Conservation (phyloP, 2,888 invertebrate species). For the Zygaena filipendulae region DNA sequence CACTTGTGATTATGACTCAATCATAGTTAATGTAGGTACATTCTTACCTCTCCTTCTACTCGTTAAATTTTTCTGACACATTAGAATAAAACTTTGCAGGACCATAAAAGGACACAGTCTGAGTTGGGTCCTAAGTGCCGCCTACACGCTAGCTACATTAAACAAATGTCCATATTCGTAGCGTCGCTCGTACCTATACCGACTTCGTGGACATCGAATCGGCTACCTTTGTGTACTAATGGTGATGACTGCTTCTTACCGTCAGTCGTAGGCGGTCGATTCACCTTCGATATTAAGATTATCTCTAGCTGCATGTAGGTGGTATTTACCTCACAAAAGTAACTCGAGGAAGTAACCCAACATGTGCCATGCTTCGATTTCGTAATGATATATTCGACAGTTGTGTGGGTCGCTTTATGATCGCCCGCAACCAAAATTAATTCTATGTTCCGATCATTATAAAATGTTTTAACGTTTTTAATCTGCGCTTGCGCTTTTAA, state of each 20-base stretch:
- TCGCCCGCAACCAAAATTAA: constrained; percentile 1
- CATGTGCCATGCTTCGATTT: constrained; percentile 20
- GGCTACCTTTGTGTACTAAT: constrained; percentile 53
- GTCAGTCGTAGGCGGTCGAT: constrained; percentile 49
- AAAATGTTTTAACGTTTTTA: too few relatives aligned
- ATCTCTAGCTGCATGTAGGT: constrained; percentile 41
- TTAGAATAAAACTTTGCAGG: constrained; percentile 19
- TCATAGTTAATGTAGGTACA: too few relatives aligned
- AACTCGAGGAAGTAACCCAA: constrained; percentile 15
- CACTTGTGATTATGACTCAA: too few relatives aligned
- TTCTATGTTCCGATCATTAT: too few relatives aligned
- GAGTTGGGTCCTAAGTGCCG: constrained; percentile 38
- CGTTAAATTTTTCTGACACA: too few relatives aligned
- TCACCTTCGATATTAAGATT: constrained; percentile 58
- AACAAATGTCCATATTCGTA: constrained; percentile 61
- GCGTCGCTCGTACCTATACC: constrained; percentile 54
- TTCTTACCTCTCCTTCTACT: constrained; percentile 1
- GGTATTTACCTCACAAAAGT: constrained; percentile 30
- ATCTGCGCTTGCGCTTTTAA: too few relatives aligned
- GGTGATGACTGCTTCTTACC: constrained; percentile 47
- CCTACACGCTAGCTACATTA: constrained; percentile 38
- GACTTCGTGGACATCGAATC: constrained; percentile 50
- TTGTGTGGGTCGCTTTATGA: constrained; percentile 27
- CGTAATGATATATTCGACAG: constrained; percentile 29
- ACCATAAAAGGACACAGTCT: constrained; percentile 44